Conservation (phyloP, 92 coral and sea anemone genomes). For the Zoanthus sociatus region DNA sequence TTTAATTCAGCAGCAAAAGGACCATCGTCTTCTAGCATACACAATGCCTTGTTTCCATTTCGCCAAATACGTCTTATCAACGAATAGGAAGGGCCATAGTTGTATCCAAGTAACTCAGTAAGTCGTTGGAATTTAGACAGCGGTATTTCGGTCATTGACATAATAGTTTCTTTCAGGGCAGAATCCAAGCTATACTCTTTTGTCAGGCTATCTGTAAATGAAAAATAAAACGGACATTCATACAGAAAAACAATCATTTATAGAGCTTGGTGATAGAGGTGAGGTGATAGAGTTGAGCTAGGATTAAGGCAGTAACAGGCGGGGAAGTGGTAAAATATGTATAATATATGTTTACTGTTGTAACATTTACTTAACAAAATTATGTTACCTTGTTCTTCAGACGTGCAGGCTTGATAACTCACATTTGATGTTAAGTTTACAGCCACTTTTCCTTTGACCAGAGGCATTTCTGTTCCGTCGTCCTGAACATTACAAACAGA, state of each 20-base stretch:
- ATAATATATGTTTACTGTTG: too few relatives aligned
- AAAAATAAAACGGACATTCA: too few relatives aligned
- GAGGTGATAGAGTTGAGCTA: too few relatives aligned
- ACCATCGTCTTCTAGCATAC: constrained; percentile 62
- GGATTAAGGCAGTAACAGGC: too few relatives aligned
- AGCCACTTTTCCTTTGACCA: background rate
- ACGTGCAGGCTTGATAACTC: background rate
- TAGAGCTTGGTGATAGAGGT: too few relatives aligned
- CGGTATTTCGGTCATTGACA: constrained; percentile 65
- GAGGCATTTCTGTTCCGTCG: background rate
- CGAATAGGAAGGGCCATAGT: constrained; percentile 81
- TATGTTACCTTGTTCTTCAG: too few relatives aligned
- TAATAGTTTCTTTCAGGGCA: constrained; percentile 46
- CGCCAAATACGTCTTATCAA: constrained; percentile 78
- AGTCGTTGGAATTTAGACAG: constrained; percentile 61
- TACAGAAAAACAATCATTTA: too few relatives aligned
- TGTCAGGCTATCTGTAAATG: constrained; percentile 26
- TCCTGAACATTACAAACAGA: constrained; percentile 38
- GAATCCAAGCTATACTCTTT: constrained; percentile 1
- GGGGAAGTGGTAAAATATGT: too few relatives aligned
- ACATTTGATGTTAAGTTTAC: background rate
- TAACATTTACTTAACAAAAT: too few relatives aligned
- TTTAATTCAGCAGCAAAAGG: constrained; percentile 49
- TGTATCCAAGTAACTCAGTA: constrained; percentile 70
- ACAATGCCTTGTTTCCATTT: constrained; percentile 67